These are phyloP conservation scores for Philopotamus ludificatus DNA, from an alignment of 1,140 invertebrate species.

Conservation along the genomic window DNA sequence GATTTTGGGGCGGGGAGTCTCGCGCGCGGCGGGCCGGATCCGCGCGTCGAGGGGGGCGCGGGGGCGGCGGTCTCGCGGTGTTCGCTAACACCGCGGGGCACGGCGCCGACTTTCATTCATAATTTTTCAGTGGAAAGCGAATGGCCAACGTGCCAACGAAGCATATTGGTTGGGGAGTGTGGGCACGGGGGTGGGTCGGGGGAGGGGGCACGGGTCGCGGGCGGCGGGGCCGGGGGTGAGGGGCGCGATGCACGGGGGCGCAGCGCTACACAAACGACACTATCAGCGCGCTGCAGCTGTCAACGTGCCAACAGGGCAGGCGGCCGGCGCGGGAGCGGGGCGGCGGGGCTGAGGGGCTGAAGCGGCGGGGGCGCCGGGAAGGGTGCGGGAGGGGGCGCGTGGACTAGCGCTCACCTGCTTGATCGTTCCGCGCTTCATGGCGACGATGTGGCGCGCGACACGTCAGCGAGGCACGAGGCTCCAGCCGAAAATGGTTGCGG, in stretches of 20 bases:
- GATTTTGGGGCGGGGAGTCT: background rate
- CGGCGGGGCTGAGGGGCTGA: too few species aligned
- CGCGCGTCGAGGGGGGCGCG: background rate
- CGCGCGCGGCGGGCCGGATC: too few species aligned
- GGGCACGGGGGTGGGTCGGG: background rate
- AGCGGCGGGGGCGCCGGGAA: too few species aligned
- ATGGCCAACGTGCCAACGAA: background rate
- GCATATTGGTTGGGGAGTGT: background rate
- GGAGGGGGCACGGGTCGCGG: too few species aligned
- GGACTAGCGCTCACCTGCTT: constrained; percentile 14
- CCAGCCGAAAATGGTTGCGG: constrained; percentile 13
- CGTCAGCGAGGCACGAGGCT: constrained; percentile 11
- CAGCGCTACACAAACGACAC: too few species aligned
- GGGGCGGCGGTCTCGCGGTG: too few species aligned
- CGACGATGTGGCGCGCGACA: constrained; percentile 8
- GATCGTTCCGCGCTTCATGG: constrained; percentile 13
- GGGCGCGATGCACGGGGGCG: too few species aligned
- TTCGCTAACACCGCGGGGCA: background rate
- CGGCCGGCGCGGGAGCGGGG: too few species aligned
- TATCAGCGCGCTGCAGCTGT: background rate
- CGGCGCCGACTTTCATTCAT: background rate
- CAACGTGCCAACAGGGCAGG: constrained; percentile 2
- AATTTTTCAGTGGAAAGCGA: background rate
- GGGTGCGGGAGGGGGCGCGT: too few species aligned
- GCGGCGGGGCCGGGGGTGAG: too few species aligned